phyloP scores from a whole-genome alignment of 1,140 invertebrate genomes.

The Ceratitis capitata region DNA sequence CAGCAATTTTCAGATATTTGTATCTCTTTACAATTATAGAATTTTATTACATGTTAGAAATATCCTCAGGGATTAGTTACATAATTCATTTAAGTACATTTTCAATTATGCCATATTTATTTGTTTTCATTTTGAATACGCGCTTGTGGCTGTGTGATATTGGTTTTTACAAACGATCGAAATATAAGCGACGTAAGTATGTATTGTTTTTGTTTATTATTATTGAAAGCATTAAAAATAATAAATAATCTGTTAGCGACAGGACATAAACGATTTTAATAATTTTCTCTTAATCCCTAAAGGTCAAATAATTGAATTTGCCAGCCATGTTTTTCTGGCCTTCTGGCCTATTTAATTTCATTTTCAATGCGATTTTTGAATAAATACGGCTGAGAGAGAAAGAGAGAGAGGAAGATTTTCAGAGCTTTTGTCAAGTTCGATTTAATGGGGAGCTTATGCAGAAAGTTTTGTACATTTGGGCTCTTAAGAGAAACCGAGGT shows the following conservation, averaged over 20 bases:
- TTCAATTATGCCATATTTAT: not conserved
- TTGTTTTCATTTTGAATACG: not conserved
- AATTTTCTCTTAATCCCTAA: not conserved
- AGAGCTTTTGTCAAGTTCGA: too few relatives aligned
- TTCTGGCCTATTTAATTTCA: not conserved
- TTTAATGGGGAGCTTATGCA: too few relatives aligned
- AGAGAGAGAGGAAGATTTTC: too few relatives aligned
- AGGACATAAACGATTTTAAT: not conserved
- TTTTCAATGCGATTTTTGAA: not conserved
- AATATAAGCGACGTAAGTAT: not conserved
- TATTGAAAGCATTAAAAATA: not conserved
- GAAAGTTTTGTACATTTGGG: too few relatives aligned
- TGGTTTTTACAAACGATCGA: not conserved
- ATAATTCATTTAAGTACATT: constrained; percentile 28
- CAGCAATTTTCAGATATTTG: not conserved
- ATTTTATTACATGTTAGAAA: constrained; percentile 29
- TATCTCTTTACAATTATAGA: not conserved
- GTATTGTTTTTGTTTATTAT: too few relatives aligned
- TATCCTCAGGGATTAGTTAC: constrained; percentile 30
- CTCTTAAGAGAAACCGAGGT: too few relatives aligned
- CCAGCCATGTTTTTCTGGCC: not conserved
- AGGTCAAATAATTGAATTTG: not conserved
- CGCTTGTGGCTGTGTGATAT: not conserved
- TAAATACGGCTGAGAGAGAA: too few relatives aligned
- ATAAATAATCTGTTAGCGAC: not conserved